Evolutionary conservation across 2,888 invertebrate species (phyloP).

Genomic region (Ctenicera cuprea): DNA sequence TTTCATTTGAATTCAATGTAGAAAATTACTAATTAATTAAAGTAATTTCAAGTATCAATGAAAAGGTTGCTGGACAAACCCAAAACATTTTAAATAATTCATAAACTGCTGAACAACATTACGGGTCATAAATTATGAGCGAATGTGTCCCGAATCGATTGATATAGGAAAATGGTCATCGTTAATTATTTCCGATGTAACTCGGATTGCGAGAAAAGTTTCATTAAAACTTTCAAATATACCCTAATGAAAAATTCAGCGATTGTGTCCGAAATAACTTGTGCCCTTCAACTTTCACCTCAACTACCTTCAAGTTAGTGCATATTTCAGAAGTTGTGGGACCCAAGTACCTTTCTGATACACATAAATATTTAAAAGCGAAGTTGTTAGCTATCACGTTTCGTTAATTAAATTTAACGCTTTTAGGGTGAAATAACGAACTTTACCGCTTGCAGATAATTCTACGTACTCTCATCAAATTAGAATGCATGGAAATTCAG

Average conservation of each 20-base stretch:
- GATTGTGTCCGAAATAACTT: neutral
- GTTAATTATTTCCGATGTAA: slow-evolving; percentile 18
- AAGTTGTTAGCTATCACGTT: slow-evolving; percentile 23
- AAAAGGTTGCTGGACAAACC: no score
- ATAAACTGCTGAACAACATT: neutral
- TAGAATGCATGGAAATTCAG: slow-evolving; percentile 13
- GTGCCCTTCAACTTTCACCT: slow-evolving; percentile 20
- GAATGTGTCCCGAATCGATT: slow-evolving; percentile 11
- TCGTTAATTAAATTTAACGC: slow-evolving; percentile 31
- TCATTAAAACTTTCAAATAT: slow-evolving; percentile 20
- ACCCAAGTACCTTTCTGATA: slow-evolving; percentile 27
- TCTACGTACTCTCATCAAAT: slow-evolving; percentile 15
- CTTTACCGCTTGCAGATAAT: slow-evolving; percentile 22
- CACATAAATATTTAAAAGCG: slow-evolving; percentile 28
- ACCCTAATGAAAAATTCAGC: slow-evolving; percentile 20
- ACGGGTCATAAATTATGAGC: slow-evolving; percentile 1
- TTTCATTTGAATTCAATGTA: no score
- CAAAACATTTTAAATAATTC: neutral
- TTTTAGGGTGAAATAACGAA: slow-evolving; percentile 16
- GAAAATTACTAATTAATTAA: no score
- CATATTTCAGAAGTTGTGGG: slow-evolving; percentile 24
- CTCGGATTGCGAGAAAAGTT: slow-evolving; percentile 22
- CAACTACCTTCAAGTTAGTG: slow-evolving; percentile 18
- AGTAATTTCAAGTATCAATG: no score
- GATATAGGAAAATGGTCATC: slow-evolving; percentile 6